These are phyloP conservation scores for Ophion ellenae DNA, from an alignment of 2,888 invertebrate genomes.

Conservation along the genomic window DNA sequence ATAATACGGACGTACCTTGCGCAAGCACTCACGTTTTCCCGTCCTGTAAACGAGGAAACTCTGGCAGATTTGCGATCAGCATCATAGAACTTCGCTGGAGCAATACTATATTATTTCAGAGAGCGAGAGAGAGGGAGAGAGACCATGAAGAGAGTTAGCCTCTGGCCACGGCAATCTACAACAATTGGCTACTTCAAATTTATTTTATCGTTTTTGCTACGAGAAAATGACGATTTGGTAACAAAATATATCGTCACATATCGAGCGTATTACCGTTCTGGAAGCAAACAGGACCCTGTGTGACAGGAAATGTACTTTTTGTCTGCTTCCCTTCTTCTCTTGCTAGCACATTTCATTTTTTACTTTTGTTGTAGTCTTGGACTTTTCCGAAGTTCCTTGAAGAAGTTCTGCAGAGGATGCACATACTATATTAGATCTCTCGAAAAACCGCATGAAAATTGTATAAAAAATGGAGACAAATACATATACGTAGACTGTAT, in stretches of 20 bases:
- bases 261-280: slow-evolving; percentile 26
- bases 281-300: slow-evolving; percentile 47
- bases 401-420: too few species aligned
- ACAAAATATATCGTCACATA: slow-evolving; percentile 76
- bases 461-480: too few species aligned
- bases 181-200: slow-evolving; percentile 77
- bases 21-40: not conserved
- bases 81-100: slow-evolving; percentile 24
- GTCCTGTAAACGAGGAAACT: not conserved
- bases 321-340: not conserved
- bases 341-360: not conserved
- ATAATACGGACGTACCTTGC: slow-evolving; percentile 2
- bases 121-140: not conserved
- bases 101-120: slow-evolving; percentile 51
- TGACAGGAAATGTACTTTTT: slow-evolving; percentile 23
- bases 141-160: slow-evolving; percentile 1
- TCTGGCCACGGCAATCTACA: slow-evolving; percentile 73
- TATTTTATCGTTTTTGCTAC: slow-evolving; percentile 78
- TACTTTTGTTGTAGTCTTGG: too few species aligned
- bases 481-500: too few species aligned
- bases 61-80: slow-evolving; percentile 43
- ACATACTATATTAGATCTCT: too few species aligned
- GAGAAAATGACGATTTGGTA: slow-evolving; percentile 79
- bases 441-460: too few species aligned
- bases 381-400: too few species aligned